phyloP scores from a whole-genome alignment of 1,140 invertebrate species.

The Drosophila kurseongensis region DNA sequence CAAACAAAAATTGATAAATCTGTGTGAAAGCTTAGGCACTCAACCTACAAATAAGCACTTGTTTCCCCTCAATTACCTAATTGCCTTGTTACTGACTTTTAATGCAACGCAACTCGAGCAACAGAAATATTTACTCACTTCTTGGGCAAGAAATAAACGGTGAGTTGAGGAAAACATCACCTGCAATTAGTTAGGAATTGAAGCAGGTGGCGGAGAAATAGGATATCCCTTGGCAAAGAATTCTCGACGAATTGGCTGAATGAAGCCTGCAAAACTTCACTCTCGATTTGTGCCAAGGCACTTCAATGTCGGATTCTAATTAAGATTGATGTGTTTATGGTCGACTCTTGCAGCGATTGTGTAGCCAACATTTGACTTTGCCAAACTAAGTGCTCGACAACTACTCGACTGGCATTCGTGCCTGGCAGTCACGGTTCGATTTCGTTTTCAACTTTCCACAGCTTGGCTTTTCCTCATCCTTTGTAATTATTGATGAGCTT shows the following conservation, averaged over 20 bases:
- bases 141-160: not conserved
- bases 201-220: slow-evolving; percentile 28
- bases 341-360: slow-evolving; percentile 13
- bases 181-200: slow-evolving; percentile 72
- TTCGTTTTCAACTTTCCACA: slow-evolving; percentile 32
- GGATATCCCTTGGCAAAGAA: slow-evolving; percentile 33
- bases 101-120: too few species aligned
- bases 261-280: slow-evolving; percentile 31
- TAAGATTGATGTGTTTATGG: slow-evolving; percentile 79
- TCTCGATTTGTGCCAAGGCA: slow-evolving; percentile 50
- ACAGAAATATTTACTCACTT: slow-evolving; percentile 11
- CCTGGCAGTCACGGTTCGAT: slow-evolving; percentile 8
- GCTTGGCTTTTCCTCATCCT: slow-evolving; percentile 5
- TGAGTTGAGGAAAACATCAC: slow-evolving; percentile 55
- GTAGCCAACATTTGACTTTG: slow-evolving; percentile 19
- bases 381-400: slow-evolving; percentile 13
- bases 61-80: slow-evolving; percentile 14
- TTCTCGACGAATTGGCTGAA: slow-evolving; percentile 9
- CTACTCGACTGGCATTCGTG: slow-evolving; percentile 25
- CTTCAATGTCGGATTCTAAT: slow-evolving; percentile 67
- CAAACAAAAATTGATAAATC: not conserved
- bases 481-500: slow-evolving; percentile 54
- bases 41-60: not conserved
- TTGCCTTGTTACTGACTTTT: not conserved
- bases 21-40: not conserved